Conservation (phyloP, 2,888 invertebrate genomes). For the Drosophila cognata region DNA sequence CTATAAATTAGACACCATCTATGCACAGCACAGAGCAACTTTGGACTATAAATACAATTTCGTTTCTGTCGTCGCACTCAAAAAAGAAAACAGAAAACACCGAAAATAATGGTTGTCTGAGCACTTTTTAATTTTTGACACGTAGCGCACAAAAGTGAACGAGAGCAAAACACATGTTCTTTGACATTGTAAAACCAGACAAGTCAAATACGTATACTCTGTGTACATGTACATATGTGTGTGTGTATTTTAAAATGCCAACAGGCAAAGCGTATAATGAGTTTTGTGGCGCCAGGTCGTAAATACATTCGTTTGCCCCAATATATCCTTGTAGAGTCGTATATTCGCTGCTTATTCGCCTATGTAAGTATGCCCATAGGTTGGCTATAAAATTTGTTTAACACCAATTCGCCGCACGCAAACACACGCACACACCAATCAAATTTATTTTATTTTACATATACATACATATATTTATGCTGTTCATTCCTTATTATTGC, state of each 20-base stretch:
- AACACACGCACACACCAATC: conserved; percentile 56
- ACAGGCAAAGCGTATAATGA: conserved; percentile 61
- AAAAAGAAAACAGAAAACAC: background rate
- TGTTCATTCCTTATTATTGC: conserved; percentile 10
- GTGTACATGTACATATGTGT: conserved; percentile 22
- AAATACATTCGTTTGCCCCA: conserved; percentile 54
- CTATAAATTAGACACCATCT: conserved; percentile 63
- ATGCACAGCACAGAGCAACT: conserved; percentile 31
- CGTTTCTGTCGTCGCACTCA: background rate
- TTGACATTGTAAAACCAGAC: conserved; percentile 60
- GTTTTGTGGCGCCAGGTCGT: conserved; percentile 62
- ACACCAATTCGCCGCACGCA: conserved; percentile 55
- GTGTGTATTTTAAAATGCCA: conserved; percentile 66
- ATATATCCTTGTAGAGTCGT: conserved; percentile 17
- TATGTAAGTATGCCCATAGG: conserved; percentile 51
- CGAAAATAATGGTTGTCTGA: background rate
- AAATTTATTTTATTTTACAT: conserved; percentile 69
- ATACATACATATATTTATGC: conserved; percentile 11
- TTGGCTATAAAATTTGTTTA: conserved; percentile 76
- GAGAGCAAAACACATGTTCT: conserved; percentile 57
- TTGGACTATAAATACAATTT: conserved; percentile 11
- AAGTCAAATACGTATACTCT: conserved; percentile 18
- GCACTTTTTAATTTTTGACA: conserved; percentile 76
- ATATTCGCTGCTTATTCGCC: conserved; percentile 20
- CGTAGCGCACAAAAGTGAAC: conserved; percentile 43